Base-by-base conservation (phyloP, 2,888 invertebrate genomes). In the Atethmia centrago region DNA sequence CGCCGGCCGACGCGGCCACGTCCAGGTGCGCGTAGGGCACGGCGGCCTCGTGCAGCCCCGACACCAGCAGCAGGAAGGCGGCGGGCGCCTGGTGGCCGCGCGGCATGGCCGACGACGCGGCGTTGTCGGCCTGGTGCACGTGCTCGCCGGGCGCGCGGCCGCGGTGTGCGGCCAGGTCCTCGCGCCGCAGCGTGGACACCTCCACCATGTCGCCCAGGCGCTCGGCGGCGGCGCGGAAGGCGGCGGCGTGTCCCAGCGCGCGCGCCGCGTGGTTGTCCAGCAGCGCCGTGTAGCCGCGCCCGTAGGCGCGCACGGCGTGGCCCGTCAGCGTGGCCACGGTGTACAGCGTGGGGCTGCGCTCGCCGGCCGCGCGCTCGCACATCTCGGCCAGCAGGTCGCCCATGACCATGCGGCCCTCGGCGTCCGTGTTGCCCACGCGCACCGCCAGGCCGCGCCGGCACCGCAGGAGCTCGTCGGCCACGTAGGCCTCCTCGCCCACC, bases 381-480 rank as follows among this genome's bases (percentile, higher is more conserved):
- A 87, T 80, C 94, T 97, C 97, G 90, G 98, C 98, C 47, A 99
- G 97, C 42, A 98, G 97, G 96, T 99, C 99, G 55, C 98, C 98
- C 99, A 99, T 99, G 61, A 98, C 98, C 98, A 99, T 98, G 74
- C 99, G 97, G 2, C 99, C 99, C 95, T 99, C 99, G 66, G 99
- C 99, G 96, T 99, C 99, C 7, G 99, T 99, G 95, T 99, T 99
- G 71, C 98, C 98, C 64, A 99, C 97, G 74, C 99, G 97, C 69
- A 99, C 97, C 77, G 98, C 96, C n/a, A 97, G 97, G 8, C 99
- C 99, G 81, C 98, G 98, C 72, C 99, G 97, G 10, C 98, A 97
- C 12, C 97, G 97, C 83, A 99, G 97, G 77, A 99, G 97, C 96
- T 99, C 99, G 96, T 99, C 99, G 58, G 99, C 94, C 7, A 99